Evolutionary conservation across 2,888 invertebrate species (phyloP).

Genomic region (Synanthedon andrenaeformis): DNA sequence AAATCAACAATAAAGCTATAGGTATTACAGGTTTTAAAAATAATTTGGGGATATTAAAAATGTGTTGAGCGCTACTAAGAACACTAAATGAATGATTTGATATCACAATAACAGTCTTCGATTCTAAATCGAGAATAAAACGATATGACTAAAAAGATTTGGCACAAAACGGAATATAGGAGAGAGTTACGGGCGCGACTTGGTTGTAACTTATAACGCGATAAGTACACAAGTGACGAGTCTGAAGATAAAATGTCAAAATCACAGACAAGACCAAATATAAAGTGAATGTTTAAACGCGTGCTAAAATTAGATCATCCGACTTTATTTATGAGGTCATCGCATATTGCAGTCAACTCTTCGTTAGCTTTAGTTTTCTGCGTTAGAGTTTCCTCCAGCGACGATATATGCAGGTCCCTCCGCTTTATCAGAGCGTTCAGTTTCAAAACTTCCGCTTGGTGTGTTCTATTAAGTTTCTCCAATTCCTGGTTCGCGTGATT

Average conservation of each 20-base stretch:
- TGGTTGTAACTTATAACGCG: conserved; percentile 39
- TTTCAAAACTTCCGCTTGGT: conserved; percentile 85
- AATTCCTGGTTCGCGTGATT: conserved; percentile 82
- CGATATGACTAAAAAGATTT: conserved; percentile 24
- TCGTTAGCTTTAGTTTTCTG: conserved; percentile 92
- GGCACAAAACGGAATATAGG: conserved; percentile 35
- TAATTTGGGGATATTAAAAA: too few relatives aligned
- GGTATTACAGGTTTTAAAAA: not conserved
- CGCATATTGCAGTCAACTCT: conserved; percentile 90
- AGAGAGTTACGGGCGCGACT: conserved; percentile 22
- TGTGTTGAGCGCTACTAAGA: not conserved
- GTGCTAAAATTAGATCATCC: conserved; percentile 34
- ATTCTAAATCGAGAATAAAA: conserved; percentile 26
- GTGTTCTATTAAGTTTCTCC: conserved; percentile 77
- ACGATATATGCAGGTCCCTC: conserved; percentile 85
- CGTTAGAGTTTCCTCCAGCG: conserved; percentile 83
- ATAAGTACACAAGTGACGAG: conserved; percentile 46
- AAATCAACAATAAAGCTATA: not conserved
- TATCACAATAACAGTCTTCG: conserved; percentile 59
- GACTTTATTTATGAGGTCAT: conserved; percentile 84
- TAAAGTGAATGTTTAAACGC: conserved; percentile 1
- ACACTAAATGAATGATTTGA: conserved; percentile 7
- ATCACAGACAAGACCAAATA: conserved; percentile 26
- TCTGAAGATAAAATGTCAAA: conserved; percentile 27
- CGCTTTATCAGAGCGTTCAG: conserved; percentile 88